phyloP scores from a whole-genome alignment of 2,113 vertebrate genomes.

The Carettochelys insculpta region DNA sequence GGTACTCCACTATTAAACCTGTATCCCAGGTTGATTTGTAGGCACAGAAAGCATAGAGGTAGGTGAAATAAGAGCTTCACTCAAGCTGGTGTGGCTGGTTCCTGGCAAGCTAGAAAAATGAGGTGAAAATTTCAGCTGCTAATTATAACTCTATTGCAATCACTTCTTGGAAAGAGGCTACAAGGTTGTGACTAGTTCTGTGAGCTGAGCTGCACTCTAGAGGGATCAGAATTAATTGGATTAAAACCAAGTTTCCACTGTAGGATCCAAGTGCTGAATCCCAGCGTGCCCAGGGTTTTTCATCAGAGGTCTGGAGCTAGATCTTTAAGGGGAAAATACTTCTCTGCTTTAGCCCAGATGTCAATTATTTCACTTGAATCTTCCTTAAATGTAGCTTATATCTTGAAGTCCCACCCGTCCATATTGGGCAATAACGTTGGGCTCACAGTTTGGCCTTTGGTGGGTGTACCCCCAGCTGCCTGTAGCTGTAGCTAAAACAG shows the following conservation, averaged over 20 bases:
- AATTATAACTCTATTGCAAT: not conserved
- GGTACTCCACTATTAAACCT: not conserved
- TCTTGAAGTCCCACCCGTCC: not conserved
- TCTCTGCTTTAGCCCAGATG: not conserved
- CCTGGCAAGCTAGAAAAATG: not conserved
- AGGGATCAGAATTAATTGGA: not conserved
- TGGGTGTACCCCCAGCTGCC: not conserved
- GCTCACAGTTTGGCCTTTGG: not conserved
- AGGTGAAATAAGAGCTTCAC: not conserved
- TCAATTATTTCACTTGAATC: not conserved
- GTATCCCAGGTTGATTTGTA: not conserved
- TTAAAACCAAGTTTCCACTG: conserved; percentile 42
- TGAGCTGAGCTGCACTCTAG: not conserved
- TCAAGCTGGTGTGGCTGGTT: not conserved
- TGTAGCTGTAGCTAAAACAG: not conserved
- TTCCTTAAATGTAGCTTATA: not conserved
- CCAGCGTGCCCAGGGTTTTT: not conserved
- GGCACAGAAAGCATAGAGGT: not conserved
- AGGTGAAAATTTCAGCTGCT: not conserved
- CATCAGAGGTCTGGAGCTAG: conserved; percentile 5
- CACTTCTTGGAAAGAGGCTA: not conserved
- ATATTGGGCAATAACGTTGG: not conserved
- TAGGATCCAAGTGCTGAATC: not conserved
- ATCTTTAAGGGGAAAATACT: conserved; percentile 13
- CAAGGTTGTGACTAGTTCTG: not conserved